Percentiles rank a stretch among this genome's conserved stretches.
phyloP scores from a whole-genome alignment of 2,797 vertebrate genomes.

The Vipera ursinii region DNA sequence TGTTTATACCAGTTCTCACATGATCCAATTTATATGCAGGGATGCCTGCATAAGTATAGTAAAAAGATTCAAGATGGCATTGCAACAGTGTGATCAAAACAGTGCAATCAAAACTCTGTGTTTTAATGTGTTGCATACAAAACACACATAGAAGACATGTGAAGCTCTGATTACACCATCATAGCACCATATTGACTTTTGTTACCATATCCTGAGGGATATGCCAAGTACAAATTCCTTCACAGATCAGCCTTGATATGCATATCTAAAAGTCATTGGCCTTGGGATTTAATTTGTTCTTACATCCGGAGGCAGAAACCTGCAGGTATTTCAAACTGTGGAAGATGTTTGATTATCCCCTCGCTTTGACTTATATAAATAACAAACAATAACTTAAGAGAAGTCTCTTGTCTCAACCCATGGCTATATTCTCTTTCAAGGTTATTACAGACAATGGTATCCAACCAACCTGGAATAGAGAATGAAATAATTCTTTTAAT shows the following conservation, averaged over 20 bases:
- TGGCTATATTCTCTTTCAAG: neutral
- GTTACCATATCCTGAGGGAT: neutral
- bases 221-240: conserved; percentile 57
- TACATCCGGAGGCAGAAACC: conserved; percentile 70
- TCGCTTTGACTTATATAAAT: conserved; percentile 31
- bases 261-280: conserved; percentile 73
- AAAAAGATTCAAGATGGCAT: neutral
- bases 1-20: neutral
- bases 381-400: conserved; percentile 28
- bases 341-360: conserved; percentile 68
- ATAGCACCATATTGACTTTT: neutral
- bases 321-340: conserved; percentile 51
- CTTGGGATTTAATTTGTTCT: conserved; percentile 64
- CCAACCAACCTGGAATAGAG: neutral
- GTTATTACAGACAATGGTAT: fast-evolving
- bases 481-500: neutral
- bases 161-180: neutral
- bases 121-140: neutral
- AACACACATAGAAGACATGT: neutral
- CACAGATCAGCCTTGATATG: conserved; percentile 48
- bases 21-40: neutral
- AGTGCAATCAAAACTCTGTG: neutral
- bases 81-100: neutral
- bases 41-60: neutral
- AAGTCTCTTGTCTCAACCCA: neutral